Evolutionary conservation across 2,888 invertebrate genomes (phyloP), one percentile per base, ranked within the genome.

Genomic region (Sphaerophoria taeniata): DNA sequence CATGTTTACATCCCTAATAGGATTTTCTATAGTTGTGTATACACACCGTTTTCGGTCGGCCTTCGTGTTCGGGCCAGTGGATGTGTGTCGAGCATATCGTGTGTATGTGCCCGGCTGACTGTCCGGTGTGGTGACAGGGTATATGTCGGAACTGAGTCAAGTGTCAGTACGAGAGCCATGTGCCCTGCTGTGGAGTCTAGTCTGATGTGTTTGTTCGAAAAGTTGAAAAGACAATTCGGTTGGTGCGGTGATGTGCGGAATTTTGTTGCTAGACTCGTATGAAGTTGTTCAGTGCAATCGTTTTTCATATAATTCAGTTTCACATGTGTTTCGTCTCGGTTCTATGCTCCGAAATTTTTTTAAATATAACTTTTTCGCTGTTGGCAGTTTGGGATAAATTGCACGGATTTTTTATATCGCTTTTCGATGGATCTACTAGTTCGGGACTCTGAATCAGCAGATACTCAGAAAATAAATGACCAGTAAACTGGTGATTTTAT

Each of bases 1-100:
- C 90, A 90, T 90, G 90, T 89, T 90, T 90, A 89, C 90, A 89
- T 88, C 88, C 88, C 89, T 90, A 91, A 90, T 90, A 90, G 91
- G 89, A 90, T 91, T 91, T 90, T 79, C 24, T 24, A 82, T 85
- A 70, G 67, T 71, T 69, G 67, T 63, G 58, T 61, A 65, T 55
- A 60, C 43, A 45, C 49, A 51, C 69, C 87, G 81, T 75, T 3
- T 47, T 16, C 36, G 56, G 45, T 24, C 24, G 24, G 24, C 24
- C 24, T 24, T 24, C 24, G 24, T 24, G 24, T 24, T 24, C 2
- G 24, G 24, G 24, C 24, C 24, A 24, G 24, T 24, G 71, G 24
- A 43, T 43, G 9, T 43, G 11, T 43, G 49, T 53, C 24, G 24
- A 24, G 24, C 24, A 24, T 24, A 24, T 24, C 2, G 65, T 24